These are phyloP conservation scores for Aphodius sticticus DNA, from an alignment of 2,888 invertebrate genomes.

Conservation along the genomic window DNA sequence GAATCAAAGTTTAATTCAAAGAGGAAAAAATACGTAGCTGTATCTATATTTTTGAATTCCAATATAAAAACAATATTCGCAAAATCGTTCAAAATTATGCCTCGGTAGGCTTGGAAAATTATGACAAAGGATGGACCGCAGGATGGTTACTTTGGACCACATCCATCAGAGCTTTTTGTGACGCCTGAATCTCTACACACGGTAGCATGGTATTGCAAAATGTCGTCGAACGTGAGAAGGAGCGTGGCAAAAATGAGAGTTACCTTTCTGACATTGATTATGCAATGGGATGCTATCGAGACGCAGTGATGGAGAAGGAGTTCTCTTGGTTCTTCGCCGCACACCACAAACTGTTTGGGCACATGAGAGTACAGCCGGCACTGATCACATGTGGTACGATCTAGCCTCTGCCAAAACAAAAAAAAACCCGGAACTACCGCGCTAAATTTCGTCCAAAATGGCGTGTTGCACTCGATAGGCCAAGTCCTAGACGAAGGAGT, in stretches of 20 bases:
- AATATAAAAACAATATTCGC: neutral
- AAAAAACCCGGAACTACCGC: conserved; percentile 44
- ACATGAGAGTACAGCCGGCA: neutral
- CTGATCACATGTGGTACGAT: neutral
- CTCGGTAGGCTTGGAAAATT: neutral
- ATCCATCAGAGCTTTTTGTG: neutral
- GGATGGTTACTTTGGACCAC: neutral
- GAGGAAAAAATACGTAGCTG: too few species aligned
- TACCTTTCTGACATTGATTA: conserved; percentile 53
- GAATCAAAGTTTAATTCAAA: too few species aligned
- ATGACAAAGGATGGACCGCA: neutral
- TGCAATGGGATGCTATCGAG: conserved; percentile 45
- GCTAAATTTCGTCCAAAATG: conserved; percentile 43
- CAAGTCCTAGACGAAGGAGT: conserved; percentile 33
- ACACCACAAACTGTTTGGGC: conserved; percentile 4
- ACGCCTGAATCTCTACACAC: neutral
- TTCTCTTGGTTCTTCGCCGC: neutral
- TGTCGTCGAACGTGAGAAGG: neutral
- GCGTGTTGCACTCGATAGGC: conserved; percentile 29
- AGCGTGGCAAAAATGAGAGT: neutral
- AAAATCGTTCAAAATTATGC: neutral
- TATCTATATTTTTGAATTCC: too few species aligned
- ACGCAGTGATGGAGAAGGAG: neutral
- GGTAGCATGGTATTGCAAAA: neutral
- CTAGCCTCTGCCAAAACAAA: neutral